These are phyloP conservation scores for Brachyptera putata DNA, from an alignment of 2,888 invertebrate genomes.

Conservation along the genomic window DNA sequence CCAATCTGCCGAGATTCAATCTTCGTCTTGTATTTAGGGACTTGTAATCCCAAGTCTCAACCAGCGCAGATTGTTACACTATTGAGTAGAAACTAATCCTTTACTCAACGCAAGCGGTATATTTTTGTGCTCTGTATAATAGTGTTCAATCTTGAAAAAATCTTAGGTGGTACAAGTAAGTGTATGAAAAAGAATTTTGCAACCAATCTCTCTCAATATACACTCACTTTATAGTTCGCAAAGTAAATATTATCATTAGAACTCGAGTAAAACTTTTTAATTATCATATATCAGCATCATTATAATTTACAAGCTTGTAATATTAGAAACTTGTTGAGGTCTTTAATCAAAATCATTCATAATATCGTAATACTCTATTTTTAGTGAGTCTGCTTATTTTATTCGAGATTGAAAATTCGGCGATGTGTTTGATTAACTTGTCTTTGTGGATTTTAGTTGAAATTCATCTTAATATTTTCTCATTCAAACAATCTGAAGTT, in stretches of 20 bases:
- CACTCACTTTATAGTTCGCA: not conserved
- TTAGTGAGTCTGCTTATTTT: slow-evolving; percentile 7
- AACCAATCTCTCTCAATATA: not conserved
- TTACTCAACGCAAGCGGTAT: not conserved
- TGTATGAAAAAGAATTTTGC: not conserved
- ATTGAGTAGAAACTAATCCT: slow-evolving; percentile 26
- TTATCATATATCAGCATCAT: slow-evolving; percentile 12
- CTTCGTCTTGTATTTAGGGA: slow-evolving; percentile 27
- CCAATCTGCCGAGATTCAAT: slow-evolving; percentile 18
- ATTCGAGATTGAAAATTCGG: slow-evolving; percentile 27
- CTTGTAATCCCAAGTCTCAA: slow-evolving; percentile 26
- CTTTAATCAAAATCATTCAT: slow-evolving; percentile 8
- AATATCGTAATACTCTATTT: slow-evolving; percentile 9
- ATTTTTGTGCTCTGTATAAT: not conserved
- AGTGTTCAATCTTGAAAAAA: not conserved
- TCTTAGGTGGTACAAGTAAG: slow-evolving; percentile 8
- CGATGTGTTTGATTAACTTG: slow-evolving; percentile 26
- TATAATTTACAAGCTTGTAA: slow-evolving; percentile 6
- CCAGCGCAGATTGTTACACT: slow-evolving; percentile 24
- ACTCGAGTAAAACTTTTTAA: slow-evolving; percentile 10
- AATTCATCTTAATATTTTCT: slow-evolving; percentile 8
- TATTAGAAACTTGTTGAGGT: not conserved
- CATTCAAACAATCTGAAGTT: not conserved
- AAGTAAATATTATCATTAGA: slow-evolving; percentile 14
- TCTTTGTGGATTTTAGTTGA: slow-evolving; percentile 14